Conservation (phyloP, 2,888 invertebrate species). For the Ganaspis brasiliensis region DNA sequence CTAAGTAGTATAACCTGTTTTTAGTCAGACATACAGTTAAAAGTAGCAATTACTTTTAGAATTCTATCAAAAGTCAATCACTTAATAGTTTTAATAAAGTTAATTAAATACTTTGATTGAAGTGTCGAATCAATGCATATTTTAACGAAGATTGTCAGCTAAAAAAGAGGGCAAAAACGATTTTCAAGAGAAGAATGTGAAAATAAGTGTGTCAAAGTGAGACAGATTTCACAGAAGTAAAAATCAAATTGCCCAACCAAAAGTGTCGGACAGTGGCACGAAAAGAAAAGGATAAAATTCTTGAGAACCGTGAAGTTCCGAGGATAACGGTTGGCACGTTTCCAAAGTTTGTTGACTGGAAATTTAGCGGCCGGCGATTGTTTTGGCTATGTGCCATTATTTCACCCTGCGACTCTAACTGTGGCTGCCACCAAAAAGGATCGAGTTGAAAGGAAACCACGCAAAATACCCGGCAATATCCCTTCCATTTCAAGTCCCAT, state of each 20-base stretch:
- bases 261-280: conserved; percentile 38
- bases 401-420: conserved; percentile 51
- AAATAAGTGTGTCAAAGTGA: conserved; percentile 43
- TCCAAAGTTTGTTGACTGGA: conserved; percentile 79
- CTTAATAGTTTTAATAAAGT: too few species aligned
- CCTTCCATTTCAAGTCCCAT: conserved; percentile 24
- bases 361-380: conserved; percentile 78
- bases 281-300: conserved; percentile 29
- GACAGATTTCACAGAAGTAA: conserved; percentile 3
- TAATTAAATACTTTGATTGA: too few species aligned
- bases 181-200: neutral
- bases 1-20: too few species aligned
- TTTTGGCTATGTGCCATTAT: conserved; percentile 78
- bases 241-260: conserved; percentile 55
- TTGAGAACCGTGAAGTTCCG: conserved; percentile 35
- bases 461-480: conserved; percentile 29
- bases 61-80: too few species aligned
- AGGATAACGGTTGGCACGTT: conserved; percentile 63
- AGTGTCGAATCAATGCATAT: too few species aligned
- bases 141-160: neutral
- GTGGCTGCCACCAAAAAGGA: conserved; percentile 38
- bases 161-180: too few species aligned
- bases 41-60: too few species aligned
- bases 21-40: too few species aligned
- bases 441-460: conserved; percentile 24